These are phyloP conservation scores for Laticauda laticaudata DNA, from an alignment of 2,113 vertebrate species.

Conservation along the genomic window DNA sequence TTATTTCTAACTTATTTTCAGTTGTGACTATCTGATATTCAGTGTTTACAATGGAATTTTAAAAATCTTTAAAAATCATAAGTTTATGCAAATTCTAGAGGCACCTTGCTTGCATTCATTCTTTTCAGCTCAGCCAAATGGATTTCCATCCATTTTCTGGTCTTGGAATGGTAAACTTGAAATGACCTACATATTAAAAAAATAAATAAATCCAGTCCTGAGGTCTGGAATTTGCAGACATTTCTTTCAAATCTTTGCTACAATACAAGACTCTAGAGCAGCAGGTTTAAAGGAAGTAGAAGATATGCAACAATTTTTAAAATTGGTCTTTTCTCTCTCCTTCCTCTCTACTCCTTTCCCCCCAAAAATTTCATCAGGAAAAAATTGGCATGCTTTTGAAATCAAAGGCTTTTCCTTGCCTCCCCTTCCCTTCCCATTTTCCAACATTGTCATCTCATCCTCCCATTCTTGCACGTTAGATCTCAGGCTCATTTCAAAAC, in stretches of 20 bases:
- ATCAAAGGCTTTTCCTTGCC: neutral
- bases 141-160: constrained; percentile 7
- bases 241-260: neutral
- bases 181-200: neutral
- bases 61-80: neutral
- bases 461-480: neutral
- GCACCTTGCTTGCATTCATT: neutral
- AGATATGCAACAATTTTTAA: neutral
- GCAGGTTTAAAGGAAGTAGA: neutral
- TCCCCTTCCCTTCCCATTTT: neutral
- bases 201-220: neutral
- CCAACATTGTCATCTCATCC: neutral
- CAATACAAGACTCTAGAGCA: neutral
- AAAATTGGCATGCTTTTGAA: neutral
- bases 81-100: neutral
- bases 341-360: too few species aligned
- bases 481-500: neutral
- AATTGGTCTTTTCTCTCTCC: neutral
- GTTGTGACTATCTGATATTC: neutral
- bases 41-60: neutral
- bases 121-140: neutral
- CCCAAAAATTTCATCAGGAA: neutral
- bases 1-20: neutral
- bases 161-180: neutral
- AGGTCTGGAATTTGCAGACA: neutral